phyloP scores from a whole-genome alignment of 2,113 vertebrate genomes.

The Gyps fulvus region DNA sequence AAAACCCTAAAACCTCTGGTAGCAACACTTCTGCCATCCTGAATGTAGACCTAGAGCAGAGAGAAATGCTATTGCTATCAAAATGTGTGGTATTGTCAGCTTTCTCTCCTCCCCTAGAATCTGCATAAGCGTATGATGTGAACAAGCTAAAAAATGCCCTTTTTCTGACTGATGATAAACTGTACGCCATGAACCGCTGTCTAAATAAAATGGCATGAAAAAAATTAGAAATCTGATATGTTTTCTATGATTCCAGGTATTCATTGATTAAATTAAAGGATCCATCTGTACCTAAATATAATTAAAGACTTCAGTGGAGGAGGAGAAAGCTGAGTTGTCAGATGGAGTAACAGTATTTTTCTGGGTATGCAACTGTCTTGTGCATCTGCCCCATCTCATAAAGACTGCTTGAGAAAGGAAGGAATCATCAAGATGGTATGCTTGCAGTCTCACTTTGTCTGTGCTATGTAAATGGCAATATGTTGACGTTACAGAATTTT shows the following conservation, averaged over 20 bases:
- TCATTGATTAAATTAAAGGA: background rate
- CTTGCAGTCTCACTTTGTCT: background rate
- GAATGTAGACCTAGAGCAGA: background rate
- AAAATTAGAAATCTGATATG: background rate
- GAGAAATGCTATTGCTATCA: background rate
- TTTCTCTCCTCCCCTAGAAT: background rate
- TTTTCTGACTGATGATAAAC: background rate
- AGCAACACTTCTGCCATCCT: background rate
- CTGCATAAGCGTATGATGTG: background rate
- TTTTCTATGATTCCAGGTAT: background rate
- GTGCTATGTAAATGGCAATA: background rate
- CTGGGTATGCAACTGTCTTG: no score
- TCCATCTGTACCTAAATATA: background rate
- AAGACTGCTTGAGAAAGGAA: background rate
- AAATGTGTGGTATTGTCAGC: background rate
- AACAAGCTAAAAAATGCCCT: background rate
- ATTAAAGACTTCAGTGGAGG: background rate
- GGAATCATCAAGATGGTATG: background rate
- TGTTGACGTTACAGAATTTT: background rate
- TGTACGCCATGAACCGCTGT: background rate
- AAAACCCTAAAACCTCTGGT: background rate
- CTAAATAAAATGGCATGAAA: background rate
- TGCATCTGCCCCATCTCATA: background rate
- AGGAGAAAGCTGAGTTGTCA: background rate
- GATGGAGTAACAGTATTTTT: no score